These are phyloP conservation scores for Heliconius hermathena DNA, from an alignment of 1,140 invertebrate species.

Conservation along the genomic window DNA sequence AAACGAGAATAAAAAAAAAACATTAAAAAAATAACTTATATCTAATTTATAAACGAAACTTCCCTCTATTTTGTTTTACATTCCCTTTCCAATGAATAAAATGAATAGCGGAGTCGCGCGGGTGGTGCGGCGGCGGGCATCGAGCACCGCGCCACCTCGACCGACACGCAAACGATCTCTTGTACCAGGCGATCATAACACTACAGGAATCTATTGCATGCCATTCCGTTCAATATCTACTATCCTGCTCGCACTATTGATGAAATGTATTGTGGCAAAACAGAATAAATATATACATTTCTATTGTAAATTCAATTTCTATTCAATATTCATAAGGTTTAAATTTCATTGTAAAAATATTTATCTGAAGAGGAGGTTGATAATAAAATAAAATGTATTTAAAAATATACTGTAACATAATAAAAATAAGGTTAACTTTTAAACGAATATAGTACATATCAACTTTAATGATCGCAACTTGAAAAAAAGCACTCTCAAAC, in stretches of 20 bases:
- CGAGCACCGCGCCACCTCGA: conserved; percentile 72
- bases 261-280: conserved; percentile 14
- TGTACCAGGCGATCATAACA: conserved; percentile 66
- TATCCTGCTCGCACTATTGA: conserved; percentile 39
- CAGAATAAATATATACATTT: background rate
- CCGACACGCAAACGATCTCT: conserved; percentile 78
- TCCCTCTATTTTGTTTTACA: background rate
- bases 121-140: conserved; percentile 35
- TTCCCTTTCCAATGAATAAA: background rate
- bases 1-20: no score
- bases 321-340: background rate
- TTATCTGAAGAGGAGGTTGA: background rate
- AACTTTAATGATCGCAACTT: conserved; percentile 46
- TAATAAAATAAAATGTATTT: background rate
- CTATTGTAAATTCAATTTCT: background rate
- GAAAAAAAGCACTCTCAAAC: conserved; percentile 43
- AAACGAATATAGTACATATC: conserved; percentile 5
- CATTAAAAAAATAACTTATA: no score
- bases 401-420: background rate
- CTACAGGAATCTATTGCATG: conserved; percentile 44
- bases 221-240: conserved; percentile 42
- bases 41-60: background rate
- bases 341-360: background rate
- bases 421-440: background rate
- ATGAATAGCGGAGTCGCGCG: background rate